These are phyloP conservation scores for Salvelinus alpinus DNA, from an alignment of 2,113 vertebrate species.

Conservation along the genomic window DNA sequence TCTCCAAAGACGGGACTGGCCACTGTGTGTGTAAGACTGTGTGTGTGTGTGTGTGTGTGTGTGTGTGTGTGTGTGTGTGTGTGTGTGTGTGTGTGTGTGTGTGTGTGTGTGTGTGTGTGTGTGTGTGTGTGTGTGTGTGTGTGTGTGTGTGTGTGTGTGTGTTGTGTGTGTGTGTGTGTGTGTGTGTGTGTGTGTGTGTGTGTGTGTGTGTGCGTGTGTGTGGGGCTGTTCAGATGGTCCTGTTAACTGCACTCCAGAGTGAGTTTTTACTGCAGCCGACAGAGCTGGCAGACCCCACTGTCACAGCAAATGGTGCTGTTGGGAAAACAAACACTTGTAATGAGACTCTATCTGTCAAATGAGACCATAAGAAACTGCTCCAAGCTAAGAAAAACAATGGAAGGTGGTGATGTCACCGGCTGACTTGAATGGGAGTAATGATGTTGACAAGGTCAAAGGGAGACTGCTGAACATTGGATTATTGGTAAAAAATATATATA, in stretches of 20 bases:
- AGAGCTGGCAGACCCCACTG: slow-evolving; percentile 65
- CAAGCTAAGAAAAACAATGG: background rate
- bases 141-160: too few species aligned
- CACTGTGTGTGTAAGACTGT: too few species aligned
- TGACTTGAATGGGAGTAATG: background rate
- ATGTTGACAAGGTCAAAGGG: background rate
- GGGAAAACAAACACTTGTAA: slow-evolving; percentile 71
- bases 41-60: too few species aligned
- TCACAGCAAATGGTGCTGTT: slow-evolving; percentile 74
- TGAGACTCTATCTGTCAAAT: slow-evolving; percentile 56
- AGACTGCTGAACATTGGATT: background rate
- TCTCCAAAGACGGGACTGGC: too few species aligned
- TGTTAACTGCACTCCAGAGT: slow-evolving; percentile 62
- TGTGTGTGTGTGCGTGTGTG: background rate
- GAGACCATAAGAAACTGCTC: slow-evolving; percentile 34
- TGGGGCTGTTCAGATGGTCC: slow-evolving; percentile 63
- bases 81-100: too few species aligned
- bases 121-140: too few species aligned
- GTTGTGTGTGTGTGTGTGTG: too few species aligned
- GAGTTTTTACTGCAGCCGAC: slow-evolving; percentile 59
- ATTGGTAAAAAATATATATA: background rate
- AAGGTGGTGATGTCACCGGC: background rate
- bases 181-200: too few species aligned
- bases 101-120: too few species aligned
- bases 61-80: too few species aligned